Base-by-base conservation (phyloP, 2,113 vertebrate genomes). In the Lanius ludovicianus region DNA sequence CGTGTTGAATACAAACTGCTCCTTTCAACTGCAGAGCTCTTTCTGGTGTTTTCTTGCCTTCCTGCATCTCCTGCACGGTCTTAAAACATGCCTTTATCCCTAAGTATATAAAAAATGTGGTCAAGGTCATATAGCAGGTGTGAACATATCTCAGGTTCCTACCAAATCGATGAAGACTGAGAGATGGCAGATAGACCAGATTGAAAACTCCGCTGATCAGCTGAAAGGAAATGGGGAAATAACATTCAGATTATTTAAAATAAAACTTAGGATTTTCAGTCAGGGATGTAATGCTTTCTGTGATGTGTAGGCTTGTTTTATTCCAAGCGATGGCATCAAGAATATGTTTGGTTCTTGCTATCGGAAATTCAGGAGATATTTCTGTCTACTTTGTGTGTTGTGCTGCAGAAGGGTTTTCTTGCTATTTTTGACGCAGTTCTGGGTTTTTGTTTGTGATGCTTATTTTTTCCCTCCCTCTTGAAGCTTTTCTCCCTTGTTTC, bases 221-320 rank as follows among this genome's bases (percentile, higher is more conserved):
- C 19, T 76, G 31, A 22, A 84, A 68, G 37, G 15, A 53, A 68
- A 28, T 4, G 5, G 37, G 20, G n/a, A 78, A 79, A 17, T 53
- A 88, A 23, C 16, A 60, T 57, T 75, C 25, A 24, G 7, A 35
- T 96, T 41, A 79, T 68, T 91, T 69, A 55, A 84, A 92, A 62
- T 76, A 64, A 23, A 13, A 10, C 18, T n/a, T 53, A 14, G 57
- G 20, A 50, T 74, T 37, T 81, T 88, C 31, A 24, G 27, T 87
- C 9, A 47, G 64, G 31, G 28, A 23, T 13, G 2, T 53, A 50
- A 9, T 50, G 11, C 33, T 57, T 85, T 83, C 25, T 84, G 37
- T 69, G 37, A 24, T 52, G 10, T 37, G 25, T 22, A 90, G 35
- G 18, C 31, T 42, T 83, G 23, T 6, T 84, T 95, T 87, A 50